Conservation (phyloP, 1,140 invertebrate genomes). For the Bombus breviceps region DNA sequence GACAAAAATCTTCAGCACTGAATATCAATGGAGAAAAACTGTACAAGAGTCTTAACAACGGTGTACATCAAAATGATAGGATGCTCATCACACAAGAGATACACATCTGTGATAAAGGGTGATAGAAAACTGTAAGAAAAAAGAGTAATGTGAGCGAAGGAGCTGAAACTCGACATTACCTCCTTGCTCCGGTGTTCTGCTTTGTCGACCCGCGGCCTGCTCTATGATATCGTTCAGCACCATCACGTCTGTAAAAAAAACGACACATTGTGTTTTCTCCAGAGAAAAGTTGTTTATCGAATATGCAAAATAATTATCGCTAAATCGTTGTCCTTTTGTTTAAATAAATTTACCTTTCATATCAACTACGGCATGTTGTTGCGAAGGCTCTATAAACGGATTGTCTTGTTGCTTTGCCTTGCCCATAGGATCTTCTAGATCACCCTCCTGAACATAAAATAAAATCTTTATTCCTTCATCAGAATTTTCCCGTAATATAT, state of each 20-base stretch:
- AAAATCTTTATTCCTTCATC: background rate
- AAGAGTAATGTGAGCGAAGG: background rate
- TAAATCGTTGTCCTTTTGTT: background rate
- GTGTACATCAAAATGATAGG: constrained; percentile 47
- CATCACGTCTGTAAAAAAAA: constrained; percentile 93
- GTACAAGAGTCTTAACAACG: constrained; percentile 37
- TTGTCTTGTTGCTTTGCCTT: constrained; percentile 95
- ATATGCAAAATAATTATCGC: background rate
- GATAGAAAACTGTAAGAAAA: constrained; percentile 32
- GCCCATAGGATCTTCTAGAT: constrained; percentile 90
- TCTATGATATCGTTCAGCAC: constrained; percentile 98
- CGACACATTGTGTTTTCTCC: too few relatives aligned
- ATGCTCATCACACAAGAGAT: constrained; percentile 57
- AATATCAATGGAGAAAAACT: constrained; percentile 32
- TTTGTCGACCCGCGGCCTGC: constrained; percentile 94
- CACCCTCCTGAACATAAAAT: constrained; percentile 85
- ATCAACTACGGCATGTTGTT: constrained; percentile 94
- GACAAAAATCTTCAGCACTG: constrained; percentile 53
- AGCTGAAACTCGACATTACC: constrained; percentile 84
- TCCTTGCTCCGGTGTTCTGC: constrained; percentile 92
- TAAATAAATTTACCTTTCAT: constrained; percentile 91
- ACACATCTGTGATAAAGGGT: constrained; percentile 45
- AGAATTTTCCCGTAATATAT: background rate
- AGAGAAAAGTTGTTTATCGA: background rate
- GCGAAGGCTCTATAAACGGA: constrained; percentile 94